A percentile compares a stretch with the other conserved stretches of the same genome.
Conservation (phyloP, 92 coral and sea anemone genomes). For the Zoanthus gigantus region DNA sequence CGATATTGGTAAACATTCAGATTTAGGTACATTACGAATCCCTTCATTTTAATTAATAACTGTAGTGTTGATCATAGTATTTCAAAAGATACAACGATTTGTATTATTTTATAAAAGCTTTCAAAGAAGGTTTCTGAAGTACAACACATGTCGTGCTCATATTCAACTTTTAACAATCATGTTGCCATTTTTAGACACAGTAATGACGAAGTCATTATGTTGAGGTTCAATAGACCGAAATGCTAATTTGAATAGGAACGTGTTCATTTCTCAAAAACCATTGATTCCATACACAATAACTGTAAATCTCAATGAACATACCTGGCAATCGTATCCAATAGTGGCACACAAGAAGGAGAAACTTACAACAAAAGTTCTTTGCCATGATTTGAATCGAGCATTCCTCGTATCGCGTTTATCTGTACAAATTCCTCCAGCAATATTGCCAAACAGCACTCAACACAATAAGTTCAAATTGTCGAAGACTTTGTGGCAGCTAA, state of each 20-base stretch:
- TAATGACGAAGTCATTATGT: neutral
- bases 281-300: neutral
- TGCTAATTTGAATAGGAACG: neutral
- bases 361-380: neutral
- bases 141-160: too few relatives aligned
- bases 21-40: too few relatives aligned
- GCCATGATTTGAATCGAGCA: neutral
- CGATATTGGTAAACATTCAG: too few relatives aligned
- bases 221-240: neutral
- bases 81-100: too few relatives aligned
- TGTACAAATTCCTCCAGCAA: neutral
- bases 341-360: slow-evolving; percentile 6
- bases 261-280: neutral
- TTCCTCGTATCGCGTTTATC: neutral
- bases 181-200: too few relatives aligned
- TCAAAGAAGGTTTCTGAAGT: too few relatives aligned
- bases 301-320: neutral
- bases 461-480: neutral
- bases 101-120: too few relatives aligned
- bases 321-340: neutral
- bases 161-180: too few relatives aligned
- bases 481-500: neutral
- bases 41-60: too few relatives aligned
- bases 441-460: neutral
- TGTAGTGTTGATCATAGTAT: too few relatives aligned